These are phyloP conservation scores for Eutolmus rufibarbis DNA, from an alignment of 2,888 invertebrate species.

Conservation along the genomic window DNA sequence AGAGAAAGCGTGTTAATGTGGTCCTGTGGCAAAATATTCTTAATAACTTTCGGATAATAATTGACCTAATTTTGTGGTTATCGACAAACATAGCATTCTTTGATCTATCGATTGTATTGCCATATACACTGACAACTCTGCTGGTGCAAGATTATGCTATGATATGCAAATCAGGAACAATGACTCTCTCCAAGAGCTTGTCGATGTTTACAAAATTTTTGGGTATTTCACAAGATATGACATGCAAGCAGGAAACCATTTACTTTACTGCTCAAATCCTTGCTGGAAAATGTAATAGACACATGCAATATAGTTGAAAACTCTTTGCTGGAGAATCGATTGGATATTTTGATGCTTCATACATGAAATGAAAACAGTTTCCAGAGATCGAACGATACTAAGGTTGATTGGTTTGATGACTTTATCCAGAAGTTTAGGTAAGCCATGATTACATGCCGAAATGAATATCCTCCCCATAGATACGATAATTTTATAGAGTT, in stretches of 20 bases:
- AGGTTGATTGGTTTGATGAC: neutral
- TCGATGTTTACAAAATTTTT: neutral
- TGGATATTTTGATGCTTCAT: neutral
- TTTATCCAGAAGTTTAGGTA: neutral
- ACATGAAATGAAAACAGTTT: neutral
- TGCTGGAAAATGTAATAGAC: neutral
- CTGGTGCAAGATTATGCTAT: neutral
- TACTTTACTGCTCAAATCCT: neutral
- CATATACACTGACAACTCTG: neutral
- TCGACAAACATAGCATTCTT: neutral
- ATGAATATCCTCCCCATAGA: neutral
- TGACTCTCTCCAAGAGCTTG: neutral
- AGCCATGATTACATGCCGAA: neutral
- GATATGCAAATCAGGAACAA: neutral
- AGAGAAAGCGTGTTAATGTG: no score
- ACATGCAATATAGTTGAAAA: neutral
- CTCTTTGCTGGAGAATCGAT: neutral
- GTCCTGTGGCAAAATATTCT: no score
- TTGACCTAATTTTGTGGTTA: neutral
- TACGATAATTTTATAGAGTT: neutral
- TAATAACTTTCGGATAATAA: neutral
- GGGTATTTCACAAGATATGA: neutral
- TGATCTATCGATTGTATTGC: neutral
- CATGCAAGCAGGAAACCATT: neutral
- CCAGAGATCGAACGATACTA: neutral